phyloP scores from a whole-genome alignment of 2,888 invertebrate species.

The Pristionchus fissidentatus region DNA sequence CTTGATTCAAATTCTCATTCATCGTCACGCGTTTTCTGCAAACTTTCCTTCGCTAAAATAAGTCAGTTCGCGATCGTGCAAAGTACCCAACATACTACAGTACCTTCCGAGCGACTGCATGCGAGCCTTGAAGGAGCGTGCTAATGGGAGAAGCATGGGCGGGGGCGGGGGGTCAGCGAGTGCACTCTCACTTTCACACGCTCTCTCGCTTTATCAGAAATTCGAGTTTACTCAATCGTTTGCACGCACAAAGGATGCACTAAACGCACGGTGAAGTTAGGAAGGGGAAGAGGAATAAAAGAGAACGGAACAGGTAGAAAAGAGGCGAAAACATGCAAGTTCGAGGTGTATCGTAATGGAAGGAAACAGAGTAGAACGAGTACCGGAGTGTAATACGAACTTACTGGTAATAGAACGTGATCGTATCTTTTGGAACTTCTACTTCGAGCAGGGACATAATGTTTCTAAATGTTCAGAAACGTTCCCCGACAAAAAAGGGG shows the following conservation, averaged over 20 bases:
- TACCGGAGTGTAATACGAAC: no score
- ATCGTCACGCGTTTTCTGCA: neutral
- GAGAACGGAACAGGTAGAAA: slow-evolving; percentile 10
- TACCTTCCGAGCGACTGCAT: slow-evolving; percentile 13
- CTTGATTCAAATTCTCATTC: neutral
- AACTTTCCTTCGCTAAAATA: neutral
- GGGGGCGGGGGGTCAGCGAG: neutral
- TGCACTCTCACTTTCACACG: slow-evolving; percentile 1
- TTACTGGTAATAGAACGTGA: no score
- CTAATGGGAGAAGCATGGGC: neutral
- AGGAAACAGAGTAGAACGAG: no score
- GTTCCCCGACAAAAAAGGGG: no score
- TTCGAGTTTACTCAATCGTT: neutral
- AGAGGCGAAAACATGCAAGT: neutral
- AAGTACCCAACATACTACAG: neutral
- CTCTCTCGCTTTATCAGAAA: slow-evolving; percentile 13
- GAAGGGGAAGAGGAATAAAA: neutral
- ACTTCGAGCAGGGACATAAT: no score
- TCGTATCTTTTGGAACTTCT: no score
- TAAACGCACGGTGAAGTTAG: neutral
- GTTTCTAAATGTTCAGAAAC: no score
- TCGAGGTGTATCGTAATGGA: no score
- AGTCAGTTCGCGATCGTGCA: no score
- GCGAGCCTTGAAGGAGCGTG: neutral
- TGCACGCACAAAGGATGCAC: no score